A percentile compares a stretch with the other conserved stretches of the same genome.
Conservation (phyloP, 2,113 vertebrate species). For the Cariama cristata region DNA sequence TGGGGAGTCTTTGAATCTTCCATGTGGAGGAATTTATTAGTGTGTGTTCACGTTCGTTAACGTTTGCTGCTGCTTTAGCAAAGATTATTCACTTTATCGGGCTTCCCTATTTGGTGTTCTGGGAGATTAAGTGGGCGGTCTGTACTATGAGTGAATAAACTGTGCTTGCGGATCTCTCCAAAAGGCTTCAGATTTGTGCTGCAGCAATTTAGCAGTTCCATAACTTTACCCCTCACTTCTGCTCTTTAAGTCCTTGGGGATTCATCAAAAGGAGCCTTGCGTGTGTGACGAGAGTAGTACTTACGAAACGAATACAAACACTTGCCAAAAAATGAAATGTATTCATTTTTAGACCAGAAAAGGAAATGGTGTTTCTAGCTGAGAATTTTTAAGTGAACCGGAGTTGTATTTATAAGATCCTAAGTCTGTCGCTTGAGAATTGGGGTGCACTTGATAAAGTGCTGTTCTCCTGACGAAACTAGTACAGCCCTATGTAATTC, state of each 20-base stretch:
- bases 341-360: slow-evolving; percentile 1
- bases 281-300: background rate
- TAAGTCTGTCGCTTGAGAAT: accelerated
- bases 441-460: background rate
- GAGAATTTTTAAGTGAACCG: background rate
- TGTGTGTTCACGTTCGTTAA: background rate
- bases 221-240: background rate
- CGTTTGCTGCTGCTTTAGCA: background rate
- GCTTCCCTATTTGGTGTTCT: background rate
- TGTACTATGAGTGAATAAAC: background rate
- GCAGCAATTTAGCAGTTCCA: background rate
- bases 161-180: background rate
- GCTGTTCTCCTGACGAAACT: background rate
- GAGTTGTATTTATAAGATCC: background rate
- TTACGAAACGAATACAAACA: background rate
- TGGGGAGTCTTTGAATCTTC: background rate
- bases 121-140: background rate
- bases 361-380: slow-evolving; percentile 13
- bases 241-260: background rate
- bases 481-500: background rate
- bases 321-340: background rate
- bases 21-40: background rate
- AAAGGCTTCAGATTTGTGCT: background rate
- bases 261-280: background rate
- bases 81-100: background rate